Evolutionary conservation across 1,140 invertebrate genomes (phyloP), one percentile per base, ranked within the genome.

Genomic region (Hypothenemus hampei): DNA sequence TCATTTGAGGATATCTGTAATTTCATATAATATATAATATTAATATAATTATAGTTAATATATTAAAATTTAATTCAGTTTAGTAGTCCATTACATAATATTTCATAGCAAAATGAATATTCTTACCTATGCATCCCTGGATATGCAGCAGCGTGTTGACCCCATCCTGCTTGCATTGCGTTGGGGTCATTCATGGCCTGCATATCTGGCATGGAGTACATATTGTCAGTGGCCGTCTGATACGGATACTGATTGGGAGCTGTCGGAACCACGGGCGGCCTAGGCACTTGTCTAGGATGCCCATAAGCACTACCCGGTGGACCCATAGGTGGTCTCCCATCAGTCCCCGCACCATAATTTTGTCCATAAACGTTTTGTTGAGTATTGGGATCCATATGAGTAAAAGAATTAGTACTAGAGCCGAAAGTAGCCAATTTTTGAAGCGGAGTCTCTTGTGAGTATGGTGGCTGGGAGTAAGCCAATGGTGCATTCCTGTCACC

Each of bases 351-450:
- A 54, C 76, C 75, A 57, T 81, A 75, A 61, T 77, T 77, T 67
- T 78, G 76, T 65, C 81, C 78, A 64, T 78, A 81, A 72, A 80
- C 76, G 56, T 62, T 74, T 60, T 61, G 59, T 70, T 77, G 66
- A 70, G 75, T 60, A 69, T 70, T 66, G 64, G 72, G 71, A 75
- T 75, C 75, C 75, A 60, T 77, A 64, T 63, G 74, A 69, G 68
- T 75, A 69, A 78, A 74, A 51, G 57, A 22, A 26, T 15, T 73
- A 76, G 72, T 61, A 70, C 67, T 68, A 77, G 55, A 76, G 69
- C 79, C 77, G 71, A 86, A 86, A 35, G 83, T 79, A 64, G 82
- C 83, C 77, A 86, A 78, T 78, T 87, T 89, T 73, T 84, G 86
- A 63, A 86, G 80, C 66, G 81, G 83, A 68, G 81, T 83, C 78